phyloP scores from a whole-genome alignment of 2,797 vertebrate genomes.

The Darevskia mixta region DNA sequence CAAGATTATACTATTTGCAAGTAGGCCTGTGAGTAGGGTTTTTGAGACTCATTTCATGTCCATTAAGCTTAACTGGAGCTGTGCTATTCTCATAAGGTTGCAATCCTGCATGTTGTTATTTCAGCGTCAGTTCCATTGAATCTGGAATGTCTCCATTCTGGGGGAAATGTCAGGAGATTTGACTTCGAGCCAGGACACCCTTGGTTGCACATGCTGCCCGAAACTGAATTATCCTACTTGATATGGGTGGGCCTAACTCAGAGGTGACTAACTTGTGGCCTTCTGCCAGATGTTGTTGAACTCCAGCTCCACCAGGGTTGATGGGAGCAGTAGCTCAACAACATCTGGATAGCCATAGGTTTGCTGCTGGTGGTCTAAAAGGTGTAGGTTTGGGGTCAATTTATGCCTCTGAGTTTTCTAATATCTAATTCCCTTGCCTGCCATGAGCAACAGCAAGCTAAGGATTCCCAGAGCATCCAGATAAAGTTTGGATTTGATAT shows the following conservation, averaged over 20 bases:
- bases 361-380: no score
- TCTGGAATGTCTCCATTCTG: background rate
- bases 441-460: background rate
- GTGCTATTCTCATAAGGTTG: background rate
- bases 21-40: no score
- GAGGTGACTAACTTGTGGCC: no score
- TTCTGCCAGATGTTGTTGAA: no score
- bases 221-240: background rate
- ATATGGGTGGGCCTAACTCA: no score
- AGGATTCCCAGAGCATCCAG: background rate
- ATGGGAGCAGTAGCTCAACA: no score
- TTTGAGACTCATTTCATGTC: background rate
- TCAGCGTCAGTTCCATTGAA: no score
- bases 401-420: background rate
- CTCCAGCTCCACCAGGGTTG: no score
- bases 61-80: background rate
- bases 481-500: background rate
- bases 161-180: background rate
- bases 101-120: background rate
- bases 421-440: background rate
- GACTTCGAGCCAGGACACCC: no score
- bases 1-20: background rate
- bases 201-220: background rate
- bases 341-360: no score
- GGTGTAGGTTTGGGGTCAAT: no score